Evolutionary conservation across 2,113 vertebrate genomes (phyloP).

Genomic region (Pangasianodon hypophthalmus): DNA sequence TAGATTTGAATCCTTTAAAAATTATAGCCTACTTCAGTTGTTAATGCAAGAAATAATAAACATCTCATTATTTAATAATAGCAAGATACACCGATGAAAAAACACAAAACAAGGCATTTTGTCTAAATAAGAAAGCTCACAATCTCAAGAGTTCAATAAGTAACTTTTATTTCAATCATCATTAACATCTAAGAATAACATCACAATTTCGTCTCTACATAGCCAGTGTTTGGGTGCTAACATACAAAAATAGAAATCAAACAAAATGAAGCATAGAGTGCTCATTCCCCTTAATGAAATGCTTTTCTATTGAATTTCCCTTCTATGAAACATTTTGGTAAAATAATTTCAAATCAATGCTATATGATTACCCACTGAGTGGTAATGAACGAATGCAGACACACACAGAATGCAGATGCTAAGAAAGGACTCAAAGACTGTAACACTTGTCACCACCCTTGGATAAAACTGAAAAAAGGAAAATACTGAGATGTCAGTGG

Average conservation of each 20-base stretch:
- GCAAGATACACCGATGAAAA: not conserved
- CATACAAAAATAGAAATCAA: slow-evolving; percentile 86
- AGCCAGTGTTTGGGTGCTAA: slow-evolving; percentile 78
- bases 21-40: not conserved
- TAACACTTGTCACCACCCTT: slow-evolving; percentile 42
- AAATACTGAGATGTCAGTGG: slow-evolving; percentile 28
- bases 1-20: slow-evolving; percentile 5
- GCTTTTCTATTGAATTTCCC: slow-evolving; percentile 53
- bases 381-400: slow-evolving; percentile 46
- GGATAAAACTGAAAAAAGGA: slow-evolving; percentile 31
- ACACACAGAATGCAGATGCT: slow-evolving; percentile 42
- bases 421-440: slow-evolving; percentile 43
- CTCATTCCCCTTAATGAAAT: slow-evolving; percentile 65
- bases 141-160: slow-evolving; percentile 85
- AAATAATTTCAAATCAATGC: slow-evolving; percentile 58
- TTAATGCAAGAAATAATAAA: slow-evolving; percentile 6
- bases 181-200: slow-evolving; percentile 83
- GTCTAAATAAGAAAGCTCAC: slow-evolving; percentile 78
- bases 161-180: slow-evolving; percentile 85
- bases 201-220: slow-evolving; percentile 75
- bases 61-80: not conserved
- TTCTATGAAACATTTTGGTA: slow-evolving; percentile 53
- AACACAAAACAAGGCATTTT: slow-evolving; percentile 12
- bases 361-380: slow-evolving; percentile 69
- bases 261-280: slow-evolving; percentile 66